phyloP scores from a whole-genome alignment of 2,797 vertebrate species.

The Spinibarbus caldwelli region DNA sequence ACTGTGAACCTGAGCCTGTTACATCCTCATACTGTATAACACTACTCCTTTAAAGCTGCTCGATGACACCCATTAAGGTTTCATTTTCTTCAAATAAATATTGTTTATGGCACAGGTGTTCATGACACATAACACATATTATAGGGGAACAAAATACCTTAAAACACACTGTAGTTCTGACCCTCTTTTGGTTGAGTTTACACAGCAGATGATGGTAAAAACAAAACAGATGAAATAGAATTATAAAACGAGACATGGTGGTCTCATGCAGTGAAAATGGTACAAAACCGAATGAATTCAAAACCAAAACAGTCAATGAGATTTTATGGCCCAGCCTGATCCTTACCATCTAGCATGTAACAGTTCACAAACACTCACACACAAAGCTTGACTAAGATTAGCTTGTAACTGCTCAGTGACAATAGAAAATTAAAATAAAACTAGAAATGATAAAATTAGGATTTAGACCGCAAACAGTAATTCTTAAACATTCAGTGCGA shows the following conservation, averaged over 20 bases:
- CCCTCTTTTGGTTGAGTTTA: not conserved
- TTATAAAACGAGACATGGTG: not conserved
- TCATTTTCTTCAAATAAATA: not conserved
- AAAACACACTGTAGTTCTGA: not conserved
- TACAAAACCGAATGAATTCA: not conserved
- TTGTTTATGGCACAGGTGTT: slow-evolving; percentile 3
- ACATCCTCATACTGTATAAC: not conserved
- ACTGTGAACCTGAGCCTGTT: not conserved
- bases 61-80: not conserved
- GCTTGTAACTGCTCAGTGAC: not conserved
- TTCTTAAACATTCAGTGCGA: not conserved
- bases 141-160: not conserved
- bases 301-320: not conserved
- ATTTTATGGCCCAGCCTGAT: not conserved
- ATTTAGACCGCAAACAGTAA: not conserved
- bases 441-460: slow-evolving; percentile 2
- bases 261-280: not conserved
- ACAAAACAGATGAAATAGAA: not conserved
- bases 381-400: not conserved
- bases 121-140: not conserved
- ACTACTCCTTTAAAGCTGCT: not conserved
- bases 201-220: slow-evolving; percentile 8
- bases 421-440: not conserved
- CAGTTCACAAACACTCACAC: not conserved
- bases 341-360: not conserved